Base-by-base conservation (phyloP, 1,140 invertebrate genomes). In the Pteromalus puparum region DNA sequence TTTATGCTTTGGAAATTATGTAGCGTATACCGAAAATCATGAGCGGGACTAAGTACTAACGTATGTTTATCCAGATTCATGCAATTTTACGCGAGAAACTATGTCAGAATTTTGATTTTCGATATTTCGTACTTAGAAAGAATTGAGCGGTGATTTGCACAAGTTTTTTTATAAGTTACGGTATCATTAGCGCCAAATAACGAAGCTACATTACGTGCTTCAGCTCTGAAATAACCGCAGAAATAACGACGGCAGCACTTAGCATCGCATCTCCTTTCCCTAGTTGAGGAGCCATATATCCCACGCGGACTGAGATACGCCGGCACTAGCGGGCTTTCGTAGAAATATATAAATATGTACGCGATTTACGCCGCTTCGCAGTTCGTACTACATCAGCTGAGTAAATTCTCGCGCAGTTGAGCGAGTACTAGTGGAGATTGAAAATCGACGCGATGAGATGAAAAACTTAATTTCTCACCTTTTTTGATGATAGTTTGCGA, bases 131-230 rank as follows among this genome's bases (percentile, higher is more conserved):
- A 42, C 34, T 34, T 34, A 10, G 38, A 42, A 10, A 42, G 38
- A 7, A 42, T 9, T 10, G 86, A 86, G 86, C 86, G 84, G 2
- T 53, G 13, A 53, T 18, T 53, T n/a, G n/a, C n/a, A n/a, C n/a
- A n/a, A n/a, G n/a, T n/a, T n/a, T n/a, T n/a, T n/a, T n/a, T n/a
- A n/a, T n/a, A n/a, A n/a, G n/a, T n/a, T n/a, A n/a, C 79, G 87
- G 88, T 88, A 88, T 91, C 90, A 91, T 91, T 90, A 91, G 89
- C 90, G 89, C 88, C 74, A 88, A 88, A 90, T 90, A 91, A 91
- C 88, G 89, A 91, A 85, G 84, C 88, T 78, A 87, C 90, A 89
- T 90, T 88, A 85, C 88, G 87, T 83, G 78, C 81, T 74, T 77
- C 79, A 61, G 82, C 73, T 87, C 85, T 77, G 83, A 88, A 89